Evolutionary conservation across 2,888 invertebrate species (phyloP).

Genomic region (Cancer borealis): DNA sequence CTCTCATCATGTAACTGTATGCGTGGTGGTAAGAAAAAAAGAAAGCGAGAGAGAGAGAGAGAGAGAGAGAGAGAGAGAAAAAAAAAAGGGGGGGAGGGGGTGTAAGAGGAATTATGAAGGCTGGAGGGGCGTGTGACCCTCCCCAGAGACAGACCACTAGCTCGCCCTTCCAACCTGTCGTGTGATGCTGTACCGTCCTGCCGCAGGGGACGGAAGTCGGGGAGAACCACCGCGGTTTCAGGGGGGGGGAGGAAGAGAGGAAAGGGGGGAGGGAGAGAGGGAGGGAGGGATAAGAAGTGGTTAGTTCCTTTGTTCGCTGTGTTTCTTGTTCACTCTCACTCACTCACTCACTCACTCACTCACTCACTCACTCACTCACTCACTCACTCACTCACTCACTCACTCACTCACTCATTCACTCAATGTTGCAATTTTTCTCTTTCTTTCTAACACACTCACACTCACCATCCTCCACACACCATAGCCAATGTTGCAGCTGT

Average conservation of each 20-base stretch:
- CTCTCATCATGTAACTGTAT: too few species aligned
- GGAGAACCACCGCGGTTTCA: background rate
- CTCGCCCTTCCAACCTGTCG: conserved; percentile 18
- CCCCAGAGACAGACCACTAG: conserved; percentile 1
- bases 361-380: conserved; percentile 24
- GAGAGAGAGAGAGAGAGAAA: conserved; percentile 35
- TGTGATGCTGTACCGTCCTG: conserved; percentile 16
- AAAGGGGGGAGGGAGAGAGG: background rate
- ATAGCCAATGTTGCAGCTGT: background rate
- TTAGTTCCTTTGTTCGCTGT: conserved; percentile 18
- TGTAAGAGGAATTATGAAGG: background rate
- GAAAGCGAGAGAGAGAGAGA: background rate
- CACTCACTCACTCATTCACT: conserved; percentile 42
- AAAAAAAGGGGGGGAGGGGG: background rate
- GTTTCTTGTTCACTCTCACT: conserved; percentile 1
- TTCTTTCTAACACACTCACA: background rate
- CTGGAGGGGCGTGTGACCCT: conserved; percentile 2
- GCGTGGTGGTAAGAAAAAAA: too few species aligned
- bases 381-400: conserved; percentile 46
- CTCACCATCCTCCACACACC: background rate
- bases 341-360: conserved; percentile 2
- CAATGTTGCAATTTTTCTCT: background rate
- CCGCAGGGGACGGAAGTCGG: background rate
- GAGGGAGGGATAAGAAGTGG: background rate
- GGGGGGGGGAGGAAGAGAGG: background rate